Evolutionary conservation across 2,113 vertebrate genomes (phyloP), one percentile per base, ranked within the genome.

Genomic region (Prietella phreatophila): DNA sequence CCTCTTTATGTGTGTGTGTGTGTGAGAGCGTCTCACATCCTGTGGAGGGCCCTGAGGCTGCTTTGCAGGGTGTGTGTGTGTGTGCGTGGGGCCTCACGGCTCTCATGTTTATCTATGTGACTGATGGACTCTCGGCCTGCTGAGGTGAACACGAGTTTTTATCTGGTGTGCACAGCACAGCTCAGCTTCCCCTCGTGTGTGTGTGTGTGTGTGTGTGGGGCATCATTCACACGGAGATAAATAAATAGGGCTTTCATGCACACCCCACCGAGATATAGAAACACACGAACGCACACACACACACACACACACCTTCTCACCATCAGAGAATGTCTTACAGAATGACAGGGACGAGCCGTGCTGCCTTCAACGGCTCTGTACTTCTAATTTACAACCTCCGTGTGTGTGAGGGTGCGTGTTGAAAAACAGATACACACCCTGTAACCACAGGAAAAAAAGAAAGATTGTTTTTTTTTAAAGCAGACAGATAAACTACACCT

Each of bases 111-210:
- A 82, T 82, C 56, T 60, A 30, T 60, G 80, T 82, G 56, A 60
- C 55, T 82, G 80, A 60, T 82, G 80, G 80, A 61, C 80, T 82
- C 80, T 81, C 78, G 53, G 22, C 78, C 53, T 39, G 55, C 80
- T 82, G 55, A 82, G 80, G 56, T 82, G 56, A 82, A 61, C 80
- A 82, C 56, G 56, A 82, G 33, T 82, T 82, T 82, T 82, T 82
- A 82, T 82, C 80, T 82, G 56, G 30, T 61, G 80, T 60, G 39
- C 55, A 61, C 80, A 82, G 80, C 55, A 61, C 80, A 82, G 80
- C 80, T 82, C 33, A 60, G 56, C 19, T 60, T 82, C 80, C 53
- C 36, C 19, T 58, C 20, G 9, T 56, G 50, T 56, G 76, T 79
- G 76, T 79, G 76, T n/a, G 73, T 50, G 42, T 50, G 42, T 78